phyloP scores from a whole-genome alignment of 2,113 vertebrate species.

The Caracal caracal region DNA sequence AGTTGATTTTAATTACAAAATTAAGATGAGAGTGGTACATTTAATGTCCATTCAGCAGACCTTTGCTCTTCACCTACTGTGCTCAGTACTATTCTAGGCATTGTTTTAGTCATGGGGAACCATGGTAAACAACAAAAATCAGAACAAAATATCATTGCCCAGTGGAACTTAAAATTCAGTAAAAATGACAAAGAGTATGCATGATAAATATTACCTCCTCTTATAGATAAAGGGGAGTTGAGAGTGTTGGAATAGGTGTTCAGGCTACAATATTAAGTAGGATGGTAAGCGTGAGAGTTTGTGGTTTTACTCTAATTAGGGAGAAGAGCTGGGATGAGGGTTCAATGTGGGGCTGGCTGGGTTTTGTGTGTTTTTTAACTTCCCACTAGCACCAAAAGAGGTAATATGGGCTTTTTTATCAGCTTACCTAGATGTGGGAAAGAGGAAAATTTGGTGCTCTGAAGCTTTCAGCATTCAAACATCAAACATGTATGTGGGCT shows the following conservation, averaged over 20 bases:
- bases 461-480: not conserved
- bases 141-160: not conserved
- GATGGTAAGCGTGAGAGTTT: not conserved
- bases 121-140: not conserved
- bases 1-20: not conserved
- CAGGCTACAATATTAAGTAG: not conserved
- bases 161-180: not conserved
- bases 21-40: too few relatives aligned
- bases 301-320: not conserved
- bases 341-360: not conserved
- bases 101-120: not conserved
- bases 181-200: not conserved
- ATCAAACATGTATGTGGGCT: not conserved
- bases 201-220: not conserved
- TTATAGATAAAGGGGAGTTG: accelerated
- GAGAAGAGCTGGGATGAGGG: not conserved
- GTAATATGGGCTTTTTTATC: too few relatives aligned
- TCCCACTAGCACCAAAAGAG: too few relatives aligned
- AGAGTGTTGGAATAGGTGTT: accelerated
- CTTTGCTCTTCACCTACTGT: not conserved
- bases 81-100: not conserved
- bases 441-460: not conserved
- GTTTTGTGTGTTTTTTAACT: not conserved
- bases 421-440: not conserved
- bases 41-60: not conserved